Evolutionary conservation across 1,140 invertebrate species (phyloP), one percentile per base, ranked within the genome.

Genomic region (Zaprionus taronus): DNA sequence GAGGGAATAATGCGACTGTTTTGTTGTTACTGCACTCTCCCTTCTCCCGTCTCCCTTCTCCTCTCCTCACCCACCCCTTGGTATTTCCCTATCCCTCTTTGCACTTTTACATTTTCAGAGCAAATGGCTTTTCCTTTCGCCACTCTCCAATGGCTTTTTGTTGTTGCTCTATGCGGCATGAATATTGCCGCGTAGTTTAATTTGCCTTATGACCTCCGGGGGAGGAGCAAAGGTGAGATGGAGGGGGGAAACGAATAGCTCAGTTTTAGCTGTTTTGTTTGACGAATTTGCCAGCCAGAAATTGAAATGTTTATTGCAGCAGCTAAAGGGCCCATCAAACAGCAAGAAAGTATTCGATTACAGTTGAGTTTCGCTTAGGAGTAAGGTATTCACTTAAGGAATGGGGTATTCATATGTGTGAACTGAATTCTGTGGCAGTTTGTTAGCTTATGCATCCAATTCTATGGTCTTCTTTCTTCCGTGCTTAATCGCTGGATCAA

Each of bases 1-100:
- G 71, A 81, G 84, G 84, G 84, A 89, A 90, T 89, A 89, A 89
- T 89, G 84, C 69, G 81, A 90, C 70, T 81, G 71, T 67, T 77
- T 77, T 81, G 83, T 82, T 75, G 77, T 64, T 66, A 65, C 55
- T 53, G 28, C 41, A 9, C 41, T 47, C n/a, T 17, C n/a, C 41
- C 41, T 9, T 15, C 38, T 47, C 20, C 20, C 20, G n/a, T 1
- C 20, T 20, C 9, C 44, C 12, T 17, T 28, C 28, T 14, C n/a
- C 15, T 31, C 20, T 6, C 15, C n/a, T n/a, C 4, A 6, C 17
- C 15, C 22, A 9, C 12, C 11, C 41, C n/a, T 47, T 47, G 22
- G 5, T 1, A 9, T 14, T 14, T 12, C n/a, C 15, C 28, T 47
- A 47, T 24, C 36, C 22, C 44, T 28, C 24, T 31, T n/a, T 15